Evolutionary conservation across 2,113 vertebrate species (phyloP).

Genomic region (Okapia johnstoni): DNA sequence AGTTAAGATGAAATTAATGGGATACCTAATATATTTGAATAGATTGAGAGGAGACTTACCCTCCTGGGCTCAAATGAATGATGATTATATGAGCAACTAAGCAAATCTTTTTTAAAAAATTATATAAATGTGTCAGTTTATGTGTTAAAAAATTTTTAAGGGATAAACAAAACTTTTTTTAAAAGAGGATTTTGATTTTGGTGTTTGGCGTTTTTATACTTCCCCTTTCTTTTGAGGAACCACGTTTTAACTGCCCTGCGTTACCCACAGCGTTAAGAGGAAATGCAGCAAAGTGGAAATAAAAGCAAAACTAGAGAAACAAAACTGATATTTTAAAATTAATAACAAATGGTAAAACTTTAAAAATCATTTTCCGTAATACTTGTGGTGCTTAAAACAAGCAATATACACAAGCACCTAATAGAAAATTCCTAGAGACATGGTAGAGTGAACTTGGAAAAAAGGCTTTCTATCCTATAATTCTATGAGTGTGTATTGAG

Average conservation of each 20-base stretch:
- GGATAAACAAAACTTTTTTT: not conserved
- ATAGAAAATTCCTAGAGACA: not conserved
- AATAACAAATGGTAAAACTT: not conserved
- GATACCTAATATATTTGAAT: not conserved
- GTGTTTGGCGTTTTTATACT: not conserved
- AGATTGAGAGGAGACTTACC: not conserved
- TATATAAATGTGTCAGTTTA: not conserved
- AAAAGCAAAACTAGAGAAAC: not conserved
- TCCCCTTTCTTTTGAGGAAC: slow-evolving; percentile 18
- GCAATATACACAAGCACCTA: not conserved
- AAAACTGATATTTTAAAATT: not conserved
- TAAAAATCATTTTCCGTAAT: not conserved
- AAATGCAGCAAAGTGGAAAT: slow-evolving; percentile 38
- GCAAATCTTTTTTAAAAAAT: not conserved
- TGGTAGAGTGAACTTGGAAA: not conserved
- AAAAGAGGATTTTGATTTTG: not conserved
- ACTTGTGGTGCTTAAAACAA: not conserved
- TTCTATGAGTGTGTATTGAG: not conserved
- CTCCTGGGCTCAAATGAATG: not conserved
- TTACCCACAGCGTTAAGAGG: slow-evolving; percentile 22
- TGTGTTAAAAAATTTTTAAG: not conserved
- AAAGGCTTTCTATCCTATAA: not conserved
- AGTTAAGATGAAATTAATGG: not conserved
- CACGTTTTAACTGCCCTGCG: slow-evolving; percentile 4
- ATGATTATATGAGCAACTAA: not conserved